Base-by-base conservation (phyloP, 2,113 vertebrate genomes). In the Perccottus glenii region DNA sequence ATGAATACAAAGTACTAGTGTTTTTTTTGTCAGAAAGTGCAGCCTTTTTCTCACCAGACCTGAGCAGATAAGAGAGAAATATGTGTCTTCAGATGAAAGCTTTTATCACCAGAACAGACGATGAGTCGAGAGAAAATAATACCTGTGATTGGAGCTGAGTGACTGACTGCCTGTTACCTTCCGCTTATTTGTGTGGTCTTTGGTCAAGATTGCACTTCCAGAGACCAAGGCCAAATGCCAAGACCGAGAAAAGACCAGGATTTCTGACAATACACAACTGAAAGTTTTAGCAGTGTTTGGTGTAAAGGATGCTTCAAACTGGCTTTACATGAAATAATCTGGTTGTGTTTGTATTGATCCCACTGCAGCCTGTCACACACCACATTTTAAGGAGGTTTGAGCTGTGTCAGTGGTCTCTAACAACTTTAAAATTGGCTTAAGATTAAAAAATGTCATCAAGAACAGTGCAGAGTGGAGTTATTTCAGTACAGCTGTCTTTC, bases 401-500 rank as follows among this genome's bases (percentile, higher is more conserved):
- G 19, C 19, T 27, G 19, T 27, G 19, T 27, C 19, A 27, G 19
- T 27, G 19, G 19, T 27, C 19, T 27, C 19, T 27, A 27, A 27
- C 19, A 27, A 27, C 19, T 27, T 27, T 27, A 27, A 27, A 27
- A 27, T 27, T 27, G 19, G 19, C 19, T 27, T 1, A 27, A 27
- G 19, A 27, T 27, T 27, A 27, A 2, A 32, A 42, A 19, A 9
- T 35, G 32, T 49, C 38, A 38, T 3, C 46, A n/a, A 6, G 43
- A 67, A 35, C 38, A 40, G 11, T 51, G 47, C 46, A 19, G 35
- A 62, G 40, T 48, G 49, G 11, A 38, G 43, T 60, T 62, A 49
- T 62, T 78, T 63, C 10, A 33, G 45, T 43, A 35, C 60, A 50
- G 48, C 44, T 71, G 70, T 71, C 63, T 75, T 15, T 14, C 11